A percentile compares a stretch with the other conserved stretches of the same genome.
Conservation (phyloP, 2,113 vertebrate genomes). For the Asarcornis scutulata region DNA sequence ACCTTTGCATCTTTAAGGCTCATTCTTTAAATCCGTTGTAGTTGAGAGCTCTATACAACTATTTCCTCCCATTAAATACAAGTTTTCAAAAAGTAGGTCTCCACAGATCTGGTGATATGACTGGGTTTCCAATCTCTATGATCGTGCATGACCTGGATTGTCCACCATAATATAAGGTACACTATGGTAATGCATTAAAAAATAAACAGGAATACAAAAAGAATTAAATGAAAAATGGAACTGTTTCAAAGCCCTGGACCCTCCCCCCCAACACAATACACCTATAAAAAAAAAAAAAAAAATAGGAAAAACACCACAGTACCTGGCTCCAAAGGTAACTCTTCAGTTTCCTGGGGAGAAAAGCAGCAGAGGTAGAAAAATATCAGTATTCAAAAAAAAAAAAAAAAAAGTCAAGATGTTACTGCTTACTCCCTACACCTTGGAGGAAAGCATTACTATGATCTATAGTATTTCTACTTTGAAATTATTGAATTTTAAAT, state of each 20-base stretch:
- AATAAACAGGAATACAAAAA: neutral
- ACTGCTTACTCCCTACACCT: no score
- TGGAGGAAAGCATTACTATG: neutral
- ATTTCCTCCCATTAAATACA: neutral
- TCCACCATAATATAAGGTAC: conserved; percentile 52
- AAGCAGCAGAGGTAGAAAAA: neutral
- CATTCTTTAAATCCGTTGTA: neutral
- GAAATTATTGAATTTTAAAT: neutral
- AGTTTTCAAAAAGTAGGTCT: neutral
- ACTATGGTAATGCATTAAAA: conserved; percentile 41
- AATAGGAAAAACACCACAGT: conserved; percentile 68
- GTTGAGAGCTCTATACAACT: neutral
- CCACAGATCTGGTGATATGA: conserved; percentile 80
- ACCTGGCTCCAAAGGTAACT: conserved; percentile 87
- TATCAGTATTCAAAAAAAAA: neutral
- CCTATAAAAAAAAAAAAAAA: neutral
- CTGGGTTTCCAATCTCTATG: conserved; percentile 82
- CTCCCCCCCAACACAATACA: neutral
- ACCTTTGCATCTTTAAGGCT: conserved; percentile 46
- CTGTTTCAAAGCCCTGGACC: neutral
- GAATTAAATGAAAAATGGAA: conserved; percentile 36
- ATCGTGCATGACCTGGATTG: conserved; percentile 66
- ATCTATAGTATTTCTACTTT: neutral
- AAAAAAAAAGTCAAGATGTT: neutral
- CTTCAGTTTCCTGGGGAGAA: conserved; percentile 76